Base-by-base conservation (phyloP, 2,888 invertebrate species). In the Drosophila percnosoma region DNA sequence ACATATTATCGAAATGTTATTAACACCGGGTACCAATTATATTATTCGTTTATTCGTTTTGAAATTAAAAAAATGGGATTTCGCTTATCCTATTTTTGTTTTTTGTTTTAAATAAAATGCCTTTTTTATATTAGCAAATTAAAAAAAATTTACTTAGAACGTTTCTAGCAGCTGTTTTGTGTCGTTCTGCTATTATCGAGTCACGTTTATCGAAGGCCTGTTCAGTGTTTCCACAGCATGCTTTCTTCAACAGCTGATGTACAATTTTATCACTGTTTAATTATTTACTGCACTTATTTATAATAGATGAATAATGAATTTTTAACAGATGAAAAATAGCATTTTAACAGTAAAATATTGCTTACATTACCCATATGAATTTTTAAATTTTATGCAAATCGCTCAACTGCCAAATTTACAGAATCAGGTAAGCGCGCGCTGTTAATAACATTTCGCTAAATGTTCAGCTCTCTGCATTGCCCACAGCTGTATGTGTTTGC, bases 1-100 rank as follows among this genome's bases (percentile, higher is more conserved):
- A 55, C 67, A 55, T 40, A 27, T 29, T 5, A 29, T 18, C 27
- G 29, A 33, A 58, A 70, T 68, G 68, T 68, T 68, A 49, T 58
- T 70, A 68, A 69, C 70, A 51, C 38, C 1, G 8, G 13, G 13
- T 10, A 13, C 2, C 0, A 27, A 21, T 33, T 24, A 15, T 4
- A 36, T 24, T 24, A 24, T 1, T 31, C 31, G 31, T 31, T 31
- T 11, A 10, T 36, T 54, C 53, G 24, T 5, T 13, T 38, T 1
- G 0, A 11, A 53, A 15, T 24, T 15, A 4, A 2, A 24, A 24
- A 24, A 24, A 4, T 15, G 13, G 1, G 4, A 24, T 15, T 24
- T 13, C 2, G 10, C 11, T 2, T 21, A 13, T 21, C 21, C 2
- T 2, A 4, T 8, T 24, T 45, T 45, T 21, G 1, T 5, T 8